Base-by-base conservation (phyloP, 2,113 vertebrate genomes). In the Oryctolagus cuniculus region DNA sequence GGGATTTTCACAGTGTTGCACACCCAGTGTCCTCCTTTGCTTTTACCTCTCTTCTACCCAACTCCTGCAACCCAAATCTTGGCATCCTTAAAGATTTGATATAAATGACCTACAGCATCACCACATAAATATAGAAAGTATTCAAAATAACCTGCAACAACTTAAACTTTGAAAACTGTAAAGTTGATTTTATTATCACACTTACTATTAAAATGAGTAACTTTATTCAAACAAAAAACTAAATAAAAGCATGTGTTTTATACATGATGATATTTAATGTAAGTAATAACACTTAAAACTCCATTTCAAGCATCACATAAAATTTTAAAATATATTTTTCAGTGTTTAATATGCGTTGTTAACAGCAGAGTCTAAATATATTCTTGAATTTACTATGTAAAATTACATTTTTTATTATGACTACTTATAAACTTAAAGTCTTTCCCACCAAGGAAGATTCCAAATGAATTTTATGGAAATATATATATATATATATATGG, bases 371-470 rank as follows among this genome's bases (percentile, higher is more conserved):
- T 80, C 51, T 93, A 91, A 95, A 96, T 67, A 29, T 94, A 27
- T 91, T 96, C 38, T 83, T 95, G 27, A 88, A 44, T 82, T 97
- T 89, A 95, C 44, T 92, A 95, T 83, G 31, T 11, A 74, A 97
- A 97, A 97, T 97, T 94, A 95, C n/a, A 95, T 34, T 94, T 95
- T 95, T 90, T 96, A 97, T 78, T 67, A 90, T 81, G 53, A 97
- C 11, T 80, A 94, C 51, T 95, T 97, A 93, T 70, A 96, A 93
- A 88, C 75, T 73, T 89, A 95, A 81, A 91, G 29, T 77, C 80
- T 96, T 93, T 94, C 64, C n/a, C 87, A 55, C 78, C 64, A 97
- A 96, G 94, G 25, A 96, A 96, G 85, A 91, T 53, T 91, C 58
- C 79, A 25, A 97, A 89, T 79, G 24, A 44, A 61, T 25, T 27